These are phyloP conservation scores for Sinelater perroti DNA, from an alignment of 2,888 invertebrate species.

Conservation along the genomic window DNA sequence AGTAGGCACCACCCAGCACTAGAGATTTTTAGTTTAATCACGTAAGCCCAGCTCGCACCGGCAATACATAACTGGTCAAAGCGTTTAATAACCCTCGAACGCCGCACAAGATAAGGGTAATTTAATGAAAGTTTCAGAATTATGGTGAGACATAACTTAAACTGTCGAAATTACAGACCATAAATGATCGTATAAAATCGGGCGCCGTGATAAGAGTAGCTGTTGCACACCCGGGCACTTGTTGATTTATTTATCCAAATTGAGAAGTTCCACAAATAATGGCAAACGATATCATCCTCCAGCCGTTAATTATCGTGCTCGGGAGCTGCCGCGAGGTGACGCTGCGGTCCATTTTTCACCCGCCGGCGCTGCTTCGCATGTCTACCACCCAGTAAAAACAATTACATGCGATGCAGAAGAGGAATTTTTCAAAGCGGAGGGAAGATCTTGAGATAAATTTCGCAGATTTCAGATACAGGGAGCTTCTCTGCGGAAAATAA, in stretches of 20 bases:
- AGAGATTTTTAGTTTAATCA: no score
- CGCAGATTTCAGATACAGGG: conserved; percentile 17
- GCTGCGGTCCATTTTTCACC: conserved; percentile 23
- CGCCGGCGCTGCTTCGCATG: conserved; percentile 10
- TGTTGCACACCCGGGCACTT: conserved; percentile 8
- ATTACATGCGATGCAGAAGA: conserved; percentile 22
- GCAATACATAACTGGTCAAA: no score
- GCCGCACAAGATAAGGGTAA: neutral
- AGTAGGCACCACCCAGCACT: no score
- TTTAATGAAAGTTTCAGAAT: neutral
- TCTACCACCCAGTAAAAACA: conserved; percentile 25
- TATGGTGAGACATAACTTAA: neutral
- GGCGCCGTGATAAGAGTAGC: neutral
- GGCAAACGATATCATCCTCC: conserved; percentile 7
- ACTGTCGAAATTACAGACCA: neutral
- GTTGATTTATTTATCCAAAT: conserved; percentile 12
- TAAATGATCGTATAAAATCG: neutral
- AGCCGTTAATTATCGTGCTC: conserved; percentile 21
- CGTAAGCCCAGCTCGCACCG: no score
- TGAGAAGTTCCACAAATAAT: conserved; percentile 12
- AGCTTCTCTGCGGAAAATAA: conserved; percentile 4
- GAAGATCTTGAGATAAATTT: conserved; percentile 25
- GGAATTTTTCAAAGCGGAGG: conserved; percentile 18
- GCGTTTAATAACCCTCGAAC: neutral
- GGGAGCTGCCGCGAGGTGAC: conserved; percentile 1